Base-by-base conservation (phyloP, 2,888 invertebrate genomes). In the Rutpela maculata region DNA sequence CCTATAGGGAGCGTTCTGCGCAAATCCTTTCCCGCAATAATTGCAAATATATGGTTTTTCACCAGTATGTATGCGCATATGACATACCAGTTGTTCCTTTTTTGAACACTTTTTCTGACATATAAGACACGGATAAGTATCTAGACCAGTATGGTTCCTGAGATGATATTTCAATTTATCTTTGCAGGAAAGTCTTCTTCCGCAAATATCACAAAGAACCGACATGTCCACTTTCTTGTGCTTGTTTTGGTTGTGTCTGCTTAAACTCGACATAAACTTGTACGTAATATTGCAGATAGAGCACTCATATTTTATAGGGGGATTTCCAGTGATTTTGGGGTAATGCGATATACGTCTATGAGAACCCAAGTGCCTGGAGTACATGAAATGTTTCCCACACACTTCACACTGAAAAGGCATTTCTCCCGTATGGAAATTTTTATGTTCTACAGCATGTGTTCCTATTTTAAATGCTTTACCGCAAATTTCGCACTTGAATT, bases 341-440 rank as follows among this genome's bases (percentile, higher is more conserved):
- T 91, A 91, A 68, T 92, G 92, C 0, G 90, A 88, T 0, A 88
- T 86, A 55, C 89, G 89, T 0, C 89, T 87, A 76, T 92, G 92
- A 0, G 91, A 88, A 7, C 90, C 90, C 6, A 92, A 83, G 79
- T 91, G 91, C 80, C 92, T 91, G 12, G 87, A 88, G 77, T 86
- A 85, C 72, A 91, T 90, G 75, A 91, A 91, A n/a, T 90, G 90
- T 74, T 91, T 91, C 78, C 90, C 89, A 82, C 91, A 91, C 10
- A 91, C 89, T 76, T 91, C 91, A 84, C 91, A 91, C 80, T 91
- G 90, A 84, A 91, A 91, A 68, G 91, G 90, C 77, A 90, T 87
- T 63, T 88, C 87, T 0, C 87, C 85, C 63, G 86, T 86, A 73
- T 88, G 88, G 56, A 86, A 84, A 62, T 85, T 82, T 22, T 86